These are phyloP conservation scores for Zaprionus kolodkinae DNA, from an alignment of 1,140 invertebrate genomes.

Conservation along the genomic window DNA sequence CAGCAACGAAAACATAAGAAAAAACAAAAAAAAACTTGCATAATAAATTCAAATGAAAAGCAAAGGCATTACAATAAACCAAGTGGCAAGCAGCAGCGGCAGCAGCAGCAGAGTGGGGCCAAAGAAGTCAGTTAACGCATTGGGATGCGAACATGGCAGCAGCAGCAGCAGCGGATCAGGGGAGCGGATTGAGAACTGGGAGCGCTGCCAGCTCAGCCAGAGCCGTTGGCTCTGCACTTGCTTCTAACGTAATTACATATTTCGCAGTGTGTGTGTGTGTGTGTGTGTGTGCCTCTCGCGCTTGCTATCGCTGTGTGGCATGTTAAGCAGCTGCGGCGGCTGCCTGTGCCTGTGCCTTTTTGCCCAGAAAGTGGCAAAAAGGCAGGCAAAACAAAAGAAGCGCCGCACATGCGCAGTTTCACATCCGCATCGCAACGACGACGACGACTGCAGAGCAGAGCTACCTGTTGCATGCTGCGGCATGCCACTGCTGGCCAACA, in stretches of 20 bases:
- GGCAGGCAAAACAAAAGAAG: constrained; percentile 69
- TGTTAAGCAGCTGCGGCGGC: constrained; percentile 70
- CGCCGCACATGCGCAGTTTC: constrained; percentile 74
- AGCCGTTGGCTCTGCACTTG: constrained; percentile 37
- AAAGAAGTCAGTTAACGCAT: constrained; percentile 23
- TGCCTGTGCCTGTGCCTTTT: constrained; percentile 4
- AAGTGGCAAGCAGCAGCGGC: constrained; percentile 12
- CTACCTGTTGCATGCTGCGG: constrained; percentile 15
- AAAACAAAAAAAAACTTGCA: constrained; percentile 62
- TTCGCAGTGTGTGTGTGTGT: constrained; percentile 61
- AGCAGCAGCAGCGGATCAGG: neutral
- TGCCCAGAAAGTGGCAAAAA: constrained; percentile 64
- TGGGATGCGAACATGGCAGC: constrained; percentile 12
- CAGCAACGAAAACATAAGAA: too few species aligned
- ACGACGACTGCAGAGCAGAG: constrained; percentile 12
- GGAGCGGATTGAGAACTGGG: constrained; percentile 8
- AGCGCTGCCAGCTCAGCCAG: constrained; percentile 22
- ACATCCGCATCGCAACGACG: constrained; percentile 66
- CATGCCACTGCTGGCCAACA: constrained; percentile 41
- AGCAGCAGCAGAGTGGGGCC: neutral
- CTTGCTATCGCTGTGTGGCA: constrained; percentile 54
- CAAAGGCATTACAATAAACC: constrained; percentile 60
- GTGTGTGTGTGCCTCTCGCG: constrained; percentile 28
- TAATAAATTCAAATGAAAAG: constrained; percentile 70
- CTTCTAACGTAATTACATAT: constrained; percentile 79